Conservation (phyloP, 1,140 invertebrate genomes). For the Caenorhabditis brenneri region DNA sequence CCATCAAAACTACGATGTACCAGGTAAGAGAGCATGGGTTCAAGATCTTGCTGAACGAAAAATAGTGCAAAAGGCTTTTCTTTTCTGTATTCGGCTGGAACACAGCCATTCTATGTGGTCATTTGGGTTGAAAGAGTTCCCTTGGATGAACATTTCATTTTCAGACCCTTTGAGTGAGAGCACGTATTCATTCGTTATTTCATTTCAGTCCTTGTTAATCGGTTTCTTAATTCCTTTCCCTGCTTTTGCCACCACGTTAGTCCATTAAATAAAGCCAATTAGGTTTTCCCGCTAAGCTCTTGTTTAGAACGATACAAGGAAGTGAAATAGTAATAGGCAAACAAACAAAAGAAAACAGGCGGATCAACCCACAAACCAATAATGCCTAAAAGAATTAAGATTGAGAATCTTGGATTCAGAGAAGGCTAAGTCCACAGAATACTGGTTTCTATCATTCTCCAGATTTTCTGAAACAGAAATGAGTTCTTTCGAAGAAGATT, state of each 20-base stretch:
- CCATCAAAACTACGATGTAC: slow-evolving; percentile 12
- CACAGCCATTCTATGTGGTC: too few relatives aligned
- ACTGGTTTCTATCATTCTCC: too few relatives aligned
- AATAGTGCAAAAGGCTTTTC: background rate
- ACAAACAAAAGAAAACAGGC: background rate
- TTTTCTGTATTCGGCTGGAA: too few relatives aligned
- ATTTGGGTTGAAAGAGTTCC: too few relatives aligned
- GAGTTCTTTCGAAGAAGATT: too few relatives aligned
- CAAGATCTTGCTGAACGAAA: background rate
- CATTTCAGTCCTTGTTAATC: too few relatives aligned
- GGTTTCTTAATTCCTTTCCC: background rate
- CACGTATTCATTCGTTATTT: too few relatives aligned
- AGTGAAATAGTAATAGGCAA: background rate
- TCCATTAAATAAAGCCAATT: background rate
- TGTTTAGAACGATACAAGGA: background rate
- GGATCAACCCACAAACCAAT: background rate
- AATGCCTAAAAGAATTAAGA: background rate
- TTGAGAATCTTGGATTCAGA: background rate
- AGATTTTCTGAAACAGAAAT: too few relatives aligned
- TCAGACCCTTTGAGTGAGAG: too few relatives aligned
- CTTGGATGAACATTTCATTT: too few relatives aligned
- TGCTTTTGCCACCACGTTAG: background rate
- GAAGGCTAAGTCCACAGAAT: too few relatives aligned
- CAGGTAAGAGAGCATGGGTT: background rate
- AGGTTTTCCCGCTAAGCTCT: background rate